These are phyloP conservation scores for Chinchilla lanigera DNA, from an alignment of 2,113 vertebrate genomes.

Conservation along the genomic window DNA sequence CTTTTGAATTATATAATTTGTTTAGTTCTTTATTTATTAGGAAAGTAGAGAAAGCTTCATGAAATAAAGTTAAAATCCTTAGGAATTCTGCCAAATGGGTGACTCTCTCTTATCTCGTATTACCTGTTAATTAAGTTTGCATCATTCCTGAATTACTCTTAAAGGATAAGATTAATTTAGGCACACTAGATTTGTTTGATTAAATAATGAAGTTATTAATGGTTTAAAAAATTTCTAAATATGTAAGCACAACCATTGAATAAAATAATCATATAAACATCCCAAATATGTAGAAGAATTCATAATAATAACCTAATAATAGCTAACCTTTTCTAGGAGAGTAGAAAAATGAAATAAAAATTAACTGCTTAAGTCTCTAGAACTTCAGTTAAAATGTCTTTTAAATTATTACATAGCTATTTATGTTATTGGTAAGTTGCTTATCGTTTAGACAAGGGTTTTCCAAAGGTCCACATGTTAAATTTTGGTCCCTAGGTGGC, in stretches of 20 bases:
- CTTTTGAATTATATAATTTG: not conserved
- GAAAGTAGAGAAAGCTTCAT: not conserved
- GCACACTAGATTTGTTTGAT: not conserved
- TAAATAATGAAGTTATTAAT: not conserved
- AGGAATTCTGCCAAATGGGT: not conserved
- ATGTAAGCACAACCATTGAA: not conserved
- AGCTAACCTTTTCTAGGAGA: not conserved
- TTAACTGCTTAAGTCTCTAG: not conserved
- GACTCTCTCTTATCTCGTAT: not conserved
- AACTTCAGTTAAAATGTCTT: not conserved
- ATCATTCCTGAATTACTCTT: not conserved
- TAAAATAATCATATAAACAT: not conserved
- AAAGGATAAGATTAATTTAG: not conserved
- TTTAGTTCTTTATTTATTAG: not conserved
- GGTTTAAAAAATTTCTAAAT: too few species aligned
- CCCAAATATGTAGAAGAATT: not conserved
- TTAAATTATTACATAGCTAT: not conserved
- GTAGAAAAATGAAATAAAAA: not conserved
- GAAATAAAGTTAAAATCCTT: constrained; percentile 1
- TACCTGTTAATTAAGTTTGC: not conserved
- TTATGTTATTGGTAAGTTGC: not conserved
- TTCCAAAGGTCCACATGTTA: not conserved
- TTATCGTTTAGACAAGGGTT: not conserved
- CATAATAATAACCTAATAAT: not conserved
- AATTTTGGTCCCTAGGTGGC: not conserved